phyloP scores from a whole-genome alignment of 2,113 vertebrate species.

The Coturnix japonica region DNA sequence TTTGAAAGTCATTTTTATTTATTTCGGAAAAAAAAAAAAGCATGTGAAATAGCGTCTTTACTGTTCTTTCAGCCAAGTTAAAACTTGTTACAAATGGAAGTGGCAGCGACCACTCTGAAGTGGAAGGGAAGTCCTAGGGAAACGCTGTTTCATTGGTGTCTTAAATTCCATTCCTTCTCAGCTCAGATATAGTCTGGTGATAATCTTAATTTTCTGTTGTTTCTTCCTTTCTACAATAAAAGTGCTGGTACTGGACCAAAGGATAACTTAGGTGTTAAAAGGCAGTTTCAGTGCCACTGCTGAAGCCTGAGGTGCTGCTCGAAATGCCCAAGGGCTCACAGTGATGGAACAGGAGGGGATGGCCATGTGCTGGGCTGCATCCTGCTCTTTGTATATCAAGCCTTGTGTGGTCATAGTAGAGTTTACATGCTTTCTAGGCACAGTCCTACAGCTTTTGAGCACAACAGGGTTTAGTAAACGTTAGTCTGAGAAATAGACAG shows the following conservation, averaged over 20 bases:
- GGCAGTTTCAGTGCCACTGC: neutral
- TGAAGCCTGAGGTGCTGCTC: neutral
- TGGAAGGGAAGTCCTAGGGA: neutral
- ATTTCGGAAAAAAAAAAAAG: conserved; percentile 14
- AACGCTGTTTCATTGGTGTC: neutral
- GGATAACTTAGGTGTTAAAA: neutral
- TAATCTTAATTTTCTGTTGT: neutral
- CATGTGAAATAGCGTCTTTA: neutral
- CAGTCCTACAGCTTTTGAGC: neutral
- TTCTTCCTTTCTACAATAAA: neutral
- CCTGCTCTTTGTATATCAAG: neutral
- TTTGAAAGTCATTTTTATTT: neutral
- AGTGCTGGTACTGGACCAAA: neutral
- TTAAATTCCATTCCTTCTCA: neutral
- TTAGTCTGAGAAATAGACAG: neutral
- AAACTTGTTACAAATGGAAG: neutral
- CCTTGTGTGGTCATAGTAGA: neutral
- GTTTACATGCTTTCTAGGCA: neutral
- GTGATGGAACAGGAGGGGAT: fast-evolving
- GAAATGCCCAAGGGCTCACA: fast-evolving
- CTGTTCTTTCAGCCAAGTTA: neutral
- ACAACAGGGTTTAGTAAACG: neutral
- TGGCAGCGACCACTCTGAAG: neutral
- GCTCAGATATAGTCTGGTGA: neutral
- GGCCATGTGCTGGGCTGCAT: fast-evolving